Percentiles rank a stretch among this genome's conserved stretches.
phyloP scores from a whole-genome alignment of 2,113 vertebrate genomes.

The Thoracochromis brauschi region DNA sequence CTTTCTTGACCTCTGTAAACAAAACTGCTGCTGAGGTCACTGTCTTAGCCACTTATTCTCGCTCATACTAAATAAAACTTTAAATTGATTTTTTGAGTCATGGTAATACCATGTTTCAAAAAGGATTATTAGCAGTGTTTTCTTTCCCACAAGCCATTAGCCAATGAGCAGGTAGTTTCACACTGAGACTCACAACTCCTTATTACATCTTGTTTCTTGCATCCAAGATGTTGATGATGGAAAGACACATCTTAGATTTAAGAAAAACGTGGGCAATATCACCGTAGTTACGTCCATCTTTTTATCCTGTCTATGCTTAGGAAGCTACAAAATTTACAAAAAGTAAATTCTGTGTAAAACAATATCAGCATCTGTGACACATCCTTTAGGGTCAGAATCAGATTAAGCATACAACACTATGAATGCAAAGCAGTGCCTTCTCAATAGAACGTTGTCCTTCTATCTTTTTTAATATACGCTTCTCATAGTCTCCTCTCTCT shows the following conservation, averaged over 20 bases:
- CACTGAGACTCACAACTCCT: background rate
- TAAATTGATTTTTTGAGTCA: background rate
- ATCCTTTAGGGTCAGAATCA: background rate
- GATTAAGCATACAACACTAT: background rate
- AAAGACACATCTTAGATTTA: background rate
- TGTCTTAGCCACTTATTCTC: background rate
- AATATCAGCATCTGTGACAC: background rate
- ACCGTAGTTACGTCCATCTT: background rate
- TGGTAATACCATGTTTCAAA: background rate
- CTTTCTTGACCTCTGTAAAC: background rate
- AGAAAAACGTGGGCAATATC: background rate
- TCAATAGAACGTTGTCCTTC: background rate
- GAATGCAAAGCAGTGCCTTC: background rate
- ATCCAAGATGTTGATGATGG: background rate
- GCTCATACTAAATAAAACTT: background rate
- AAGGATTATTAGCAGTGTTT: background rate
- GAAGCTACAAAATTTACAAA: background rate
- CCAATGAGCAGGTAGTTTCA: background rate
- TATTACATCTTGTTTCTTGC: background rate
- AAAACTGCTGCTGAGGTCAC: background rate
- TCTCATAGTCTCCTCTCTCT: background rate
- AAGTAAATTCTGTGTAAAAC: background rate
- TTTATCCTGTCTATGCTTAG: background rate
- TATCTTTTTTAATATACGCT: background rate
- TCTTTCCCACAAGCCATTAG: background rate